phyloP scores from a whole-genome alignment of 2,888 invertebrate genomes.

The Eulithis prunata region DNA sequence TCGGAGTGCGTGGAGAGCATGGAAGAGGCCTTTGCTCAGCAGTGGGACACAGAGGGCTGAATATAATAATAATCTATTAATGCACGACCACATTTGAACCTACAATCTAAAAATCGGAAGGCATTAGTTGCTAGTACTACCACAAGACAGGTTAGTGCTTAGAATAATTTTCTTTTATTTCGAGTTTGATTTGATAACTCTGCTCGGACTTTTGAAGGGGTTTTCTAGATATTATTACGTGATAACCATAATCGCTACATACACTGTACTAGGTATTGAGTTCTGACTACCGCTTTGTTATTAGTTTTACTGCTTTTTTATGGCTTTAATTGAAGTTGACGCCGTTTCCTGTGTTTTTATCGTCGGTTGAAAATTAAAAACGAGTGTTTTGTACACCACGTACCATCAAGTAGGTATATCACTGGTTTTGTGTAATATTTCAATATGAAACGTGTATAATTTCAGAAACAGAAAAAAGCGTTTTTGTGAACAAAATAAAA shows the following conservation, averaged over 20 bases:
- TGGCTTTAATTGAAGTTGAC: constrained; percentile 69
- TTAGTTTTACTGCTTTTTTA: constrained; percentile 67
- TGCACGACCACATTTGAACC: too few relatives aligned
- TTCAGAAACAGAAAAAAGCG: neutral
- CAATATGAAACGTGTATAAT: constrained; percentile 17
- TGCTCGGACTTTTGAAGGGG: too few relatives aligned
- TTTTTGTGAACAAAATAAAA: neutral
- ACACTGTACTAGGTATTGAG: constrained; percentile 35
- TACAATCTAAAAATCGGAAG: too few relatives aligned
- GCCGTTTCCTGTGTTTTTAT: constrained; percentile 59
- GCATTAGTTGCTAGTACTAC: too few relatives aligned
- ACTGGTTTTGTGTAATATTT: constrained; percentile 33
- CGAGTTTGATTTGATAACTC: too few relatives aligned
- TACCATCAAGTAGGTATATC: constrained; percentile 19
- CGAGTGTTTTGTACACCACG: constrained; percentile 42
- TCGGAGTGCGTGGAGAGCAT: too few relatives aligned
- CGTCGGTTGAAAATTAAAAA: constrained; percentile 46
- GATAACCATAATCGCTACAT: neutral
- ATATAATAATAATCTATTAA: too few relatives aligned
- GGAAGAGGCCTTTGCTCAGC: too few relatives aligned
- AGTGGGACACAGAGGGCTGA: too few relatives aligned
- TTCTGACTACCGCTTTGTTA: constrained; percentile 52
- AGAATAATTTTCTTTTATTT: too few relatives aligned
- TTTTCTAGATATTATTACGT: neutral
- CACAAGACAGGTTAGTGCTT: too few relatives aligned